Evolutionary conservation across 2,113 vertebrate species (phyloP).

Genomic region (Gasterosteus aculeatus): DNA sequence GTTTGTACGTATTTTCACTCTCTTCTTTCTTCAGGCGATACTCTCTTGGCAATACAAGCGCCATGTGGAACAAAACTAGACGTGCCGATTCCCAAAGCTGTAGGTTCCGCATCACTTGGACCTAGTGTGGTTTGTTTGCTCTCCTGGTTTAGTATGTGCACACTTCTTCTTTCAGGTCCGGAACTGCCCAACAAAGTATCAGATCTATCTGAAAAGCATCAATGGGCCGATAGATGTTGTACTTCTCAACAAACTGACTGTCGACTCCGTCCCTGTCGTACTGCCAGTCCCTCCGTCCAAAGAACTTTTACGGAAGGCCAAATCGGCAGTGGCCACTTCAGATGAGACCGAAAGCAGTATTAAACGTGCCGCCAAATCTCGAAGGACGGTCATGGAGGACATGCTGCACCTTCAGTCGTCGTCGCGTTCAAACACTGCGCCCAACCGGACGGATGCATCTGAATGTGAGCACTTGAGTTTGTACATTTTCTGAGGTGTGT

Average conservation of each 20-base stretch:
- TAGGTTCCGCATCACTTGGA: conserved; percentile 67
- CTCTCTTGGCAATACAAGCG: conserved; percentile 89
- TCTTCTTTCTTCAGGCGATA: conserved; percentile 83
- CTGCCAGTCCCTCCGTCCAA: conserved; percentile 92
- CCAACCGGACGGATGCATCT: conserved; percentile 82
- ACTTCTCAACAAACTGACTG: conserved; percentile 90
- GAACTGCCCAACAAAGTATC: conserved; percentile 91
- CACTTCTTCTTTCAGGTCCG: conserved; percentile 76
- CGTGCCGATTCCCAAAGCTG: conserved; percentile 93
- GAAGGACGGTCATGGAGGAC: conserved; percentile 66
- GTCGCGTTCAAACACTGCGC: conserved; percentile 83
- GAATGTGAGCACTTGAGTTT: conserved; percentile 82
- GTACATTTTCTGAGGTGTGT: not conserved
- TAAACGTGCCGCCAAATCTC: not conserved
- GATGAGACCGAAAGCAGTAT: conserved; percentile 34
- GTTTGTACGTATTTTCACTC: not conserved
- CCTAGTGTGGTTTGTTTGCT: not conserved
- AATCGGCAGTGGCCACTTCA: conserved; percentile 48
- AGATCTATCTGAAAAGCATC: conserved; percentile 93
- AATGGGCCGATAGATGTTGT: conserved; percentile 92
- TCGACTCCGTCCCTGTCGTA: conserved; percentile 85
- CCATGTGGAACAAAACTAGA: conserved; percentile 91
- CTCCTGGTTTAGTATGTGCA: not conserved
- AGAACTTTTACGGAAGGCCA: conserved; percentile 82
- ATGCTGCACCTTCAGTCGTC: conserved; percentile 83